Percentiles rank a stretch among this genome's conserved stretches.
phyloP scores from a whole-genome alignment of 2,888 invertebrate genomes.

The Nephrotoma guestfalica region DNA sequence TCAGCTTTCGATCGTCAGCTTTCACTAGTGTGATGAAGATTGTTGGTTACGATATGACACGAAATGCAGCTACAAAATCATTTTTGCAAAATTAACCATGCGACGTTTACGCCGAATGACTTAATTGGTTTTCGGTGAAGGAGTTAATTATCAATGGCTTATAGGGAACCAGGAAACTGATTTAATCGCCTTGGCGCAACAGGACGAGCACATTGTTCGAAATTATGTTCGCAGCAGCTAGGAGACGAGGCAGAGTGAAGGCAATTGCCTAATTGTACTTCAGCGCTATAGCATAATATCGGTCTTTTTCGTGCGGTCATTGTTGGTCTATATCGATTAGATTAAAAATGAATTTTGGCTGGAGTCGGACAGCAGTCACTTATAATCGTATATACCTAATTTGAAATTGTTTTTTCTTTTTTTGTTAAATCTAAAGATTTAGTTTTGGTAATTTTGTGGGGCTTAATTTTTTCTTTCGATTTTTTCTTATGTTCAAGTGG shows the following conservation, averaged over 20 bases:
- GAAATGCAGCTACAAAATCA: conserved; percentile 57
- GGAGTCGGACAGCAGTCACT: neutral
- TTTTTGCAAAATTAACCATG: conserved; percentile 58
- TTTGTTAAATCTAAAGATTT: neutral
- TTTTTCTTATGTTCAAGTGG: too few relatives aligned
- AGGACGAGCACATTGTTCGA: conserved; percentile 79
- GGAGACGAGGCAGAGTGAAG: conserved; percentile 65
- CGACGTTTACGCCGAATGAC: conserved; percentile 87
- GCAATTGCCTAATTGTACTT: conserved; percentile 50
- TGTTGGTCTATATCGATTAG: conserved; percentile 75
- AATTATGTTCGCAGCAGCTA: conserved; percentile 62
- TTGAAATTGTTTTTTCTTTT: neutral
- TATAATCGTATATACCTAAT: neutral
- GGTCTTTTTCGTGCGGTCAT: conserved; percentile 94
- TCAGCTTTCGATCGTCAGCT: conserved; percentile 71
- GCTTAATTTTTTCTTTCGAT: too few relatives aligned
- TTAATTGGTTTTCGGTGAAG: conserved; percentile 97
- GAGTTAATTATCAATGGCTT: conserved; percentile 93
- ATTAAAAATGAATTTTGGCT: conserved; percentile 36
- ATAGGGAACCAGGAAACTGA: conserved; percentile 62
- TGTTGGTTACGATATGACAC: conserved; percentile 90
- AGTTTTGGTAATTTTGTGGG: too few relatives aligned
- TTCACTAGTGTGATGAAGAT: conserved; percentile 42
- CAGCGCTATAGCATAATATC: conserved; percentile 92
- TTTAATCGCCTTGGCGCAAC: conserved; percentile 85